These are phyloP conservation scores for Leguminivora glycinivorella DNA, from an alignment of 1,140 invertebrate species.

Conservation along the genomic window DNA sequence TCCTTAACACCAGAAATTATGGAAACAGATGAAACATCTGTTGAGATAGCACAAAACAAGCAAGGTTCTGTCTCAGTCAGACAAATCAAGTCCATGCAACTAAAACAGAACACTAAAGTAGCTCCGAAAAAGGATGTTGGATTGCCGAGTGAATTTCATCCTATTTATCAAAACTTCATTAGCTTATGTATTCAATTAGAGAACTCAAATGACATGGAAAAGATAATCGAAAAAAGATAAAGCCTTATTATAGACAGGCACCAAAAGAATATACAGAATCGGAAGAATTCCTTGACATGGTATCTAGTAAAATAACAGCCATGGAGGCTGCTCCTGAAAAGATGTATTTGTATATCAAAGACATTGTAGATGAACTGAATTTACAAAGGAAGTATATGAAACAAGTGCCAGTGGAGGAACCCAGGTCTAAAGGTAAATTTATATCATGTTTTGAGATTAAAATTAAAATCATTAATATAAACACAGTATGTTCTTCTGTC, in stretches of 20 bases:
- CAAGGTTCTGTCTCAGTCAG: neutral
- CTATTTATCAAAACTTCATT: slow-evolving; percentile 64
- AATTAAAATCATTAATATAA: neutral
- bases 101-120: neutral
- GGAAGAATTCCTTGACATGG: slow-evolving; percentile 68
- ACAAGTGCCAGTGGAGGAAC: slow-evolving; percentile 31
- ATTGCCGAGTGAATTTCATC: slow-evolving; percentile 54
- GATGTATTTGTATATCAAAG: slow-evolving; percentile 73
- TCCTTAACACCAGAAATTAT: slow-evolving; percentile 29
- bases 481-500: too few relatives aligned
- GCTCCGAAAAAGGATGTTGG: slow-evolving; percentile 20
- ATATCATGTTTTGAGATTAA: neutral
- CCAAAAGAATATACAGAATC: slow-evolving; percentile 68
- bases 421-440: slow-evolving; percentile 7
- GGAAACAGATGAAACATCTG: slow-evolving; percentile 38
- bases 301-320: slow-evolving; percentile 62
- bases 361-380: slow-evolving; percentile 73
- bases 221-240: slow-evolving; percentile 73
- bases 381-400: slow-evolving; percentile 63
- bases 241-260: slow-evolving; percentile 69
- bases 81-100: neutral
- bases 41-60: slow-evolving; percentile 28
- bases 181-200: slow-evolving; percentile 66
- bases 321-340: slow-evolving; percentile 63
- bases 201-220: slow-evolving; percentile 71